Conservation (phyloP, 30 jellyfish, hydroid and myxozoan genomes). For the Phacellophora camtschatica region DNA sequence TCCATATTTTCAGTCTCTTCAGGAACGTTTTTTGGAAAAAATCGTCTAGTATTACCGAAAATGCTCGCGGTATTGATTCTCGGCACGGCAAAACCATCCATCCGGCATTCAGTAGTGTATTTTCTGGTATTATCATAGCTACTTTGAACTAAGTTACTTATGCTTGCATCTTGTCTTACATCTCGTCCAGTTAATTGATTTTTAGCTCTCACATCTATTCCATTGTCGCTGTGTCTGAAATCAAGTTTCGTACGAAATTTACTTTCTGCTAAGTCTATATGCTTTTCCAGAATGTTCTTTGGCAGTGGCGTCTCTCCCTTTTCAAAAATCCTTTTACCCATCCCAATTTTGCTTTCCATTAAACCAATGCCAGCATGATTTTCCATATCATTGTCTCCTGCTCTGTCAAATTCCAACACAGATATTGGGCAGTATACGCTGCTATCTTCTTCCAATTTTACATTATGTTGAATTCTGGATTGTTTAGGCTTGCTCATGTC, state of each 20-base stretch:
- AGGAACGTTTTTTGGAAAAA: background rate
- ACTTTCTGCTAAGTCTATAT: slow-evolving; percentile 9
- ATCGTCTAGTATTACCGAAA: background rate
- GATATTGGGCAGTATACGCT: background rate
- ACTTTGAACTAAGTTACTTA: background rate
- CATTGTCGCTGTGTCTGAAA: background rate
- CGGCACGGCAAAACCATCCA: no score
- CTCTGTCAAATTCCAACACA: slow-evolving; percentile 12
- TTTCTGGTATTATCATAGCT: background rate
- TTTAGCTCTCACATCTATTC: background rate
- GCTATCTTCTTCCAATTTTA: background rate
- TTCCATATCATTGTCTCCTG: background rate
- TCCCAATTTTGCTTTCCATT: background rate
- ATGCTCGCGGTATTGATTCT: background rate
- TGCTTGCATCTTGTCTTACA: background rate
- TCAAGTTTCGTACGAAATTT: background rate
- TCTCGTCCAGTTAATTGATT: background rate
- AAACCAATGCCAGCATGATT: background rate
- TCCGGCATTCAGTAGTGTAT: background rate
- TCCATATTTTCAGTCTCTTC: no score
- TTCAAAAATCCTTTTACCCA: background rate
- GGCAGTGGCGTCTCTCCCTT: slow-evolving; percentile 22
- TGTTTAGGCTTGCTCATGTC: slow-evolving; percentile 48
- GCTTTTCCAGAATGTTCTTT: slow-evolving; percentile 39
- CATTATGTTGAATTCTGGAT: slow-evolving; percentile 24